Base-by-base conservation (phyloP, 1,140 invertebrate genomes). In the Triops longicaudatus region DNA sequence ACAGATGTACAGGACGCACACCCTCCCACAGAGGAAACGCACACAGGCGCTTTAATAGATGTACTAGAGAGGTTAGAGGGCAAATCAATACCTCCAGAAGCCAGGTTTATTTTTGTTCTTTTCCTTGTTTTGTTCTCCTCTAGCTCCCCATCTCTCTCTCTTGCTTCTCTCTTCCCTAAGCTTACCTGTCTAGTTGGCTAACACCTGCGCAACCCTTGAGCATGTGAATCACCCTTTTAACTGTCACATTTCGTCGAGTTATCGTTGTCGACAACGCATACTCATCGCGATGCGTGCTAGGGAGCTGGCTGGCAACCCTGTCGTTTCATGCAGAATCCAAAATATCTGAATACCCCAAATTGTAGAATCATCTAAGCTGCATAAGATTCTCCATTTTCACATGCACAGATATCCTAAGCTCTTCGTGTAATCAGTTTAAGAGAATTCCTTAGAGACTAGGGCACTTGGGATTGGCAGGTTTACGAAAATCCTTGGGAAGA, bases 51-150 rank as follows among this genome's bases (percentile, higher is more conserved):
- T 17, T 63, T 4, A 22, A 17, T 63, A 63, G 50, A 37, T 37
- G 50, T 63, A 63, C 50, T 63, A 14, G 50, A 63, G 50, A 63
- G 50, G 50, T 63, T 63, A 22, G 17, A 63, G 50, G 50, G 50
- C 50, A 63, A 63, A 63, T 63, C 50, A 63, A 63, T 63, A 63
- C 50, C 50, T 22, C 50, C 50, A 22, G 10, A 63, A 63, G 50
- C 50, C 50, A 22, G 2, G 50, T 63, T 63, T 22, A 6, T 6
- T 63, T 63, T 63, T n/a, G 6, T 9, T 63, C 17, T 63, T 12
- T 63, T 63, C 7, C 31, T 2, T 37, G n/a, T n/a, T n/a, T n/a
- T n/a, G n/a, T n/a, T n/a, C n/a, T 37, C 31, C 7, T 7, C 31
- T 37, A 7, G 31, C 14, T 63, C 50, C 22, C 50, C 22, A 17